Evolutionary conservation across 2,797 vertebrate species (phyloP), one percentile per base, ranked within the genome.

Genomic region (Yasuhikotakia modesta): DNA sequence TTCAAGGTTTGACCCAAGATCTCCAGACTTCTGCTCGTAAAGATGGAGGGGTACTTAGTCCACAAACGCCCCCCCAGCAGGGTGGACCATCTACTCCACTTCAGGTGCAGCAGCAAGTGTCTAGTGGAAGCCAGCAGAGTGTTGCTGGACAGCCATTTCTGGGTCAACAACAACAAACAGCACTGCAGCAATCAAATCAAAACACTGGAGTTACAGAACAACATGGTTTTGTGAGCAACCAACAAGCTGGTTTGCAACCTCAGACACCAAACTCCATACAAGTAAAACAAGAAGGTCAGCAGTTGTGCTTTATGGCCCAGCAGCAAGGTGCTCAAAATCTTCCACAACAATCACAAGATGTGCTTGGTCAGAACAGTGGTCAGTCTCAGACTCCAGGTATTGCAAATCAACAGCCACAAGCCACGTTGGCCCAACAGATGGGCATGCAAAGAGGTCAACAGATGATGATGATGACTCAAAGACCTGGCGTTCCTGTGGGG

Each of bases 221-320:
- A 85, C 66, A 85, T 2, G 68, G 84, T 81, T 87, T 91, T 80
- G 85, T 85, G 27, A 89, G 79, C 77, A 92, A 83, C 70, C 91
- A 91, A 68, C 92, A 90, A 79, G 50, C 82, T 65, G 85, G 78
- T 57, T 71, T 79, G 68, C 80, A 87, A 2, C 71, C 91, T 17
- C 92, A 93, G 73, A 89, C 91, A 24, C 92, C 92, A 81, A 74
- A 76, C 72, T 86, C 90, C 3, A 69, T 91, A 52, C 85, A 88
- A 77, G 74, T 92, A 76, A 92, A 95, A 90, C 93, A 96, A 84
- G 95, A 95, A 87, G 92, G 88, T 45, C 94, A 94, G 83, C 85
- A 92, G 81, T 87, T 85, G 76, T 93, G 92, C 87, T 93, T 91
- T 67, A 87, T 75, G 83, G 81, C 83, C 52, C 90, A 5, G 4